Conservation (phyloP, 2,113 vertebrate genomes). For the Uropsilus gracilis region DNA sequence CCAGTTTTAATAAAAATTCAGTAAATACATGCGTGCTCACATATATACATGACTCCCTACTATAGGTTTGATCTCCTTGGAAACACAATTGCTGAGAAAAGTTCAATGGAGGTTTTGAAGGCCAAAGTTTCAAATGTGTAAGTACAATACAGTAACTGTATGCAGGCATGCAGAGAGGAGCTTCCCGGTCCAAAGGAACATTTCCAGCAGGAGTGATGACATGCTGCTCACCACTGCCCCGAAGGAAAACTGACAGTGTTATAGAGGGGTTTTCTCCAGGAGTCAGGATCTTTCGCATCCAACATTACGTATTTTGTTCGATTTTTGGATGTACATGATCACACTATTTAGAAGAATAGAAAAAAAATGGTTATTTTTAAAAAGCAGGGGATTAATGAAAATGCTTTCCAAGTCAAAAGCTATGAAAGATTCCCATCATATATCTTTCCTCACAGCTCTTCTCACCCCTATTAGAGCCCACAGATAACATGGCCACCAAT, state of each 20-base stretch:
- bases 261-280: background rate
- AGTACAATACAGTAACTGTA: background rate
- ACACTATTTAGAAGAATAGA: background rate
- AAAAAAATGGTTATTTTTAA: background rate
- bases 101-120: background rate
- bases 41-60: background rate
- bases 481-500: background rate
- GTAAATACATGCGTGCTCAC: too few species aligned
- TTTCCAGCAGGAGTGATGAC: background rate
- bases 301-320: background rate
- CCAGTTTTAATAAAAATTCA: background rate
- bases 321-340: background rate
- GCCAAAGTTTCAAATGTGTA: background rate
- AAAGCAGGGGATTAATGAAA: background rate
- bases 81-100: background rate
- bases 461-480: background rate
- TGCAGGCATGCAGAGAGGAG: background rate
- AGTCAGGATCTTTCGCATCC: background rate
- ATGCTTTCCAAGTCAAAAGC: background rate
- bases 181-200: background rate
- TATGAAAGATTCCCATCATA: background rate
- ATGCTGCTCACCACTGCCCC: too few species aligned
- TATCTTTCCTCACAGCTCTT: fast-evolving
- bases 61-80: background rate
- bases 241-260: background rate